Conservation (phyloP, 2,797 vertebrate genomes). For the Dallia pectoralis region DNA sequence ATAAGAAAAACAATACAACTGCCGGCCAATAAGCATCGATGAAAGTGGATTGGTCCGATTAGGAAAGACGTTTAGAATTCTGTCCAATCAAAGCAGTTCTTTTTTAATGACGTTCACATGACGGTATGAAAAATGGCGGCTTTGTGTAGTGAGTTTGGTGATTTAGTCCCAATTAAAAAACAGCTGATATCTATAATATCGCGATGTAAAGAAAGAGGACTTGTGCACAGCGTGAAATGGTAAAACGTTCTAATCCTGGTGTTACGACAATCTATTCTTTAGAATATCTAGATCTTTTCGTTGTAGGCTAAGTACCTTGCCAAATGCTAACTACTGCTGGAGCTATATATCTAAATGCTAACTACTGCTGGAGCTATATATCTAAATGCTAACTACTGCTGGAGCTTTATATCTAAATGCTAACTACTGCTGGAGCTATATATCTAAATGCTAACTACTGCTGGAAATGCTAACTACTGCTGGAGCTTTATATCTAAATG, state of each 20-base stretch:
- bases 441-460: no score
- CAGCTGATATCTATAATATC: slow-evolving; percentile 87
- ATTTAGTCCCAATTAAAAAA: slow-evolving; percentile 90
- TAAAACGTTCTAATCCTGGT: slow-evolving; percentile 55
- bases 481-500: no score
- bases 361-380: no score
- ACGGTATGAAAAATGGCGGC: slow-evolving; percentile 72
- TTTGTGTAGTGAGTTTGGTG: slow-evolving; percentile 76
- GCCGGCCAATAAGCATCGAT: not conserved
- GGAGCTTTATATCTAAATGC: no score
- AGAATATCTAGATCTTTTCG: not conserved
- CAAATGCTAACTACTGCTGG: not conserved
- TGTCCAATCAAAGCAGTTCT: slow-evolving; percentile 25
- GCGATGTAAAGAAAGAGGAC: slow-evolving; percentile 89
- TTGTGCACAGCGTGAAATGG: slow-evolving; percentile 95
- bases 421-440: no score
- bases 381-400: no score
- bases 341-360: no score
- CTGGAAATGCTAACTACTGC: no score
- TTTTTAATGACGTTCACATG: slow-evolving; percentile 6
- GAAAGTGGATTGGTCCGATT: not conserved
- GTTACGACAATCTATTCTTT: not conserved
- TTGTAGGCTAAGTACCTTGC: not conserved
- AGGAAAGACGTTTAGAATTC: no score
- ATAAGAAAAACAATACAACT: not conserved